Percentiles rank a stretch among this genome's conserved stretches.
Evolutionary conservation across 2,797 vertebrate genomes (phyloP).

Genomic region (Serranus cabrilla): DNA sequence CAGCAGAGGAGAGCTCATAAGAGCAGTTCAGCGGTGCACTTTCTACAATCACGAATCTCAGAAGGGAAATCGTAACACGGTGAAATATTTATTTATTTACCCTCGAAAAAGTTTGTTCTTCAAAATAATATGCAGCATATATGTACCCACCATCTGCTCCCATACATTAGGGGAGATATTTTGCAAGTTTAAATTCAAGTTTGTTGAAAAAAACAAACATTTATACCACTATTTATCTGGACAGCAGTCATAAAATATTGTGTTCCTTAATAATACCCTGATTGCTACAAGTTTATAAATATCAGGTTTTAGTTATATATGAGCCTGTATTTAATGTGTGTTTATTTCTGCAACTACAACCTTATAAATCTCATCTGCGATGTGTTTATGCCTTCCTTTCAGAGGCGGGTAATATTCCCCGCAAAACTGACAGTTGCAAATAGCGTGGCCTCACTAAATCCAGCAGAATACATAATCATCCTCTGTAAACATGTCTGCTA

Average conservation of each 20-base stretch:
- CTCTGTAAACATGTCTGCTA: slow-evolving; percentile 2
- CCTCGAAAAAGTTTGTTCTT: neutral
- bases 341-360: neutral
- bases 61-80: neutral
- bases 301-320: slow-evolving; percentile 5
- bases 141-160: too few species aligned
- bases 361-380: slow-evolving; percentile 1
- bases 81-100: neutral
- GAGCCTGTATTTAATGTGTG: neutral
- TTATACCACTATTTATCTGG: neutral
- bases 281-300: neutral
- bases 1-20: neutral
- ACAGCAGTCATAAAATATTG: neutral
- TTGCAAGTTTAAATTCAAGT: neutral
- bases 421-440: neutral
- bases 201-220: too few species aligned
- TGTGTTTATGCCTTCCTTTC: slow-evolving; percentile 9
- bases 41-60: neutral
- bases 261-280: neutral
- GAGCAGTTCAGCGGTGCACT: neutral
- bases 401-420: neutral
- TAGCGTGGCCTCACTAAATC: neutral
- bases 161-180: too few species aligned
- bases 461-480: neutral
- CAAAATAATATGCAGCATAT: neutral